Evolutionary conservation across 2,113 vertebrate species (phyloP), one percentile per base, ranked within the genome.

Genomic region (Mirounga angustirostris): DNA sequence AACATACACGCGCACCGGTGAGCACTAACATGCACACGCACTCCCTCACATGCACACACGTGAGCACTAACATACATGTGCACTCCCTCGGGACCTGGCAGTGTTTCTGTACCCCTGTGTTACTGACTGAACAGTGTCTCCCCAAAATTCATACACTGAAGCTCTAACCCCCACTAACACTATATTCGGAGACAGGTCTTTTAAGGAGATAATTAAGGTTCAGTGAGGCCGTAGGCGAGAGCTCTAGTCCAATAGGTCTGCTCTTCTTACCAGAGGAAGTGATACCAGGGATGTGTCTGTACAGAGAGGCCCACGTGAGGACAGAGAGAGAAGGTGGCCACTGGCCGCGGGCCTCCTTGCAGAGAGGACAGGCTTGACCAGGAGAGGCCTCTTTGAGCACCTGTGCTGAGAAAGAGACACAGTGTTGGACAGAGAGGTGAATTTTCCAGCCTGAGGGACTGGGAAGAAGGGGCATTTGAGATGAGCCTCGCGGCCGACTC

Each of bases 221-320:
- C 65, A 81, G 50, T 28, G 74, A 71, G 12, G 43, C 33, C 33
- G 36, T 15, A 85, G 26, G 40, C 5, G 13, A 59, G 58, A 69
- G 43, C 73, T 33, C 43, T 96, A 16, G 54, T 46, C 52, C 59
- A 87, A 11, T 0, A 78, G 54, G 83, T 65, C 43, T 50, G 26
- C 33, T 71, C 30, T 40, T 54, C 36, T 80, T 81, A 36, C 19
- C 73, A 89, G 30, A 87, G 40, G 4, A 40, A 81, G 58, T 69
- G 15, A 52, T 19, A 15, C 3, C 24, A 73, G 52, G 14, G 28
- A n/a, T 56, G 18, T 0, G 0, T 26, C 0, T 9, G 63, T n/a
- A 67, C 8, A 79, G 15, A 79, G 91, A 56, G 22, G 19, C 24
- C 61, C 61, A 33, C 2, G 13, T 21, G 36, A 61, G 74, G 69